Evolutionary conservation across 1,140 invertebrate species (phyloP).

Genomic region (Pogonomyrmex californicus): DNA sequence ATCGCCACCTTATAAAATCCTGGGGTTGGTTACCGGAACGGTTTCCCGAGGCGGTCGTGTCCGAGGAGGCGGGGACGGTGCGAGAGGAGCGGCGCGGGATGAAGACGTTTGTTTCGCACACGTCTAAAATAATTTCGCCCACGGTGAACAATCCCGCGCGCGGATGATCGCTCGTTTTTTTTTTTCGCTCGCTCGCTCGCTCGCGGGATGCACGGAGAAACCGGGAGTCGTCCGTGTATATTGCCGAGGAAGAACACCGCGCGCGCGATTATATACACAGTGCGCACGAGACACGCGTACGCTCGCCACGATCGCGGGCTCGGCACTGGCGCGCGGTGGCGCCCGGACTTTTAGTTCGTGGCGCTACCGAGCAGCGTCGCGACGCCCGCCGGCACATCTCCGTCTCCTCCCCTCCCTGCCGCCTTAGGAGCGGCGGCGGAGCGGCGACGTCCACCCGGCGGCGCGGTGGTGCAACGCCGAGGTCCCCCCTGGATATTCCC

Average conservation of each 20-base stretch:
- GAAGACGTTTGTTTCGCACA: neutral
- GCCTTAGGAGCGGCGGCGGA: conserved; percentile 36
- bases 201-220: neutral
- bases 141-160: neutral
- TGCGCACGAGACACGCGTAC: conserved; percentile 80
- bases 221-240: neutral
- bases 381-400: conserved; percentile 75
- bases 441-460: conserved; percentile 47
- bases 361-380: conserved; percentile 85
- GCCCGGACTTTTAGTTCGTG: conserved; percentile 85
- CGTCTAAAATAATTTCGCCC: neutral
- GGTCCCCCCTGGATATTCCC: conserved; percentile 11
- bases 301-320: conserved; percentile 85
- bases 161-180: neutral
- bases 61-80: neutral
- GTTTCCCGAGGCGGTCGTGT: neutral
- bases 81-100: neutral
- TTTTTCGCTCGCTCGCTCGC: neutral
- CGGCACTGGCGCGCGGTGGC: conserved; percentile 84
- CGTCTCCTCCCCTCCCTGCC: neutral
- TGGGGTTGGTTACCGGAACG: neutral
- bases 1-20: conserved; percentile 39
- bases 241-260: neutral
- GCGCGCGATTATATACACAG: conserved; percentile 21
- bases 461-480: conserved; percentile 25